Evolutionary conservation across 1,140 invertebrate genomes (phyloP), one percentile per base, ranked within the genome.

Genomic region (Drosophila ficusphila): DNA sequence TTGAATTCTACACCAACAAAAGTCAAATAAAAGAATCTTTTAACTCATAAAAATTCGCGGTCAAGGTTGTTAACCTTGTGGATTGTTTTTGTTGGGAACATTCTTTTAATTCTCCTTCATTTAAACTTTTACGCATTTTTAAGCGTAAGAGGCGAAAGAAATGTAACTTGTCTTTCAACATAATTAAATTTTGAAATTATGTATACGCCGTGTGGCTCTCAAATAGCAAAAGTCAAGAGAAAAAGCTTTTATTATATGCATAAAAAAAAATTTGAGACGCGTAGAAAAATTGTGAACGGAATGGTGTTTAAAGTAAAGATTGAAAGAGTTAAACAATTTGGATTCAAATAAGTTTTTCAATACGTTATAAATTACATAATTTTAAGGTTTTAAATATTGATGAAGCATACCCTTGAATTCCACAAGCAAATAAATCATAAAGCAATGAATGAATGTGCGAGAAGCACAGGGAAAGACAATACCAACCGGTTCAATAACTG

Each of bases 1-100:
- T 14, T 29, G 0, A 21, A 38, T 38, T 21, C 33, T 23, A 54
- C 23, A 29, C 21, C 14, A 18, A 14, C 4, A 11, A 60, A 62
- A 44, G 14, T 19, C 14, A 29, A 44, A 16, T 56, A 18, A 68
- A 70, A 68, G 41, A 49, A 46, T 48, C 39, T 44, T 29, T 12
- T 29, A 21, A 14, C 16, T 23, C 41, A 16, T 41, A 54, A 60
- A 62, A 69, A 86, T 86, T 86, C 73, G 82, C 81, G 81, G 81
- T 88, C 81, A 86, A 86, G 81, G 81, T 86, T 88, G 60, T 88
- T 86, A 86, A 86, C 81, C 81, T 54, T 16, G 47, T 58, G 23
- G 29, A 16, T 39, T 56, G 1, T 31, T 21, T 34, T 47, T n/a
- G n/a, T 18, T 29, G 8, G 8, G 5, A 7, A 36, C 12, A 14